Conservation (phyloP, 2,113 vertebrate species). For the Pteruthius melanotis region DNA sequence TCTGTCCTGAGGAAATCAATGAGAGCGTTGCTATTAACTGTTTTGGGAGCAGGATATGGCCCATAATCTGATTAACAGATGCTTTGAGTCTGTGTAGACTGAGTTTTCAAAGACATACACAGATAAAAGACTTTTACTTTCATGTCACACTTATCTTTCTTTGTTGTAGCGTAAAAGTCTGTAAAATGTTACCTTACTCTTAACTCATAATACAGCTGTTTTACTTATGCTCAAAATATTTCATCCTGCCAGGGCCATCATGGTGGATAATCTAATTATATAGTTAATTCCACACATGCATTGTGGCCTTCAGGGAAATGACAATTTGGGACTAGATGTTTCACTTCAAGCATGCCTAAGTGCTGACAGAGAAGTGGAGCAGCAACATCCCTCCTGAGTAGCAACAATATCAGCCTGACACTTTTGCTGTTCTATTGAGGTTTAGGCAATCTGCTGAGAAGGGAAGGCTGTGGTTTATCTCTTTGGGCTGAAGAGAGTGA, state of each 20-base stretch:
- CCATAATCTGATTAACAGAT: constrained; percentile 60
- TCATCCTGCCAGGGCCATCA: constrained; percentile 13
- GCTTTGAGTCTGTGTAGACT: constrained; percentile 36
- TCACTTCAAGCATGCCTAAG: constrained; percentile 7
- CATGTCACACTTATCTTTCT: constrained; percentile 52
- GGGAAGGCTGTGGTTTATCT: background rate
- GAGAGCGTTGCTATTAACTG: constrained; percentile 9
- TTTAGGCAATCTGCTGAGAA: background rate
- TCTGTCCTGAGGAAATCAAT: constrained; percentile 51
- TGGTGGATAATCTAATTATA: constrained; percentile 47
- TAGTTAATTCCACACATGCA: constrained; percentile 48
- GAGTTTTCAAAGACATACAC: constrained; percentile 46
- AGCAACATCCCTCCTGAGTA: background rate
- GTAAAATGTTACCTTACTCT: constrained; percentile 49
- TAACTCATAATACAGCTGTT: constrained; percentile 55
- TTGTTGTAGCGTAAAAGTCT: constrained; percentile 55
- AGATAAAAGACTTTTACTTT: constrained; percentile 61
- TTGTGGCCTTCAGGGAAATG: constrained; percentile 26
- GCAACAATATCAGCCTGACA: background rate
- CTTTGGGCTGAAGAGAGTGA: background rate
- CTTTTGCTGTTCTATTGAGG: background rate
- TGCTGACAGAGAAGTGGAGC: background rate
- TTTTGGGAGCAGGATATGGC: constrained; percentile 50
- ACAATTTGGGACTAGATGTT: constrained; percentile 34
- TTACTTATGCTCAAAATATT: constrained; percentile 48